Percentiles rank a stretch among this genome's conserved stretches.
Conservation (phyloP, 2,113 vertebrate species). For the Alouatta palliata region DNA sequence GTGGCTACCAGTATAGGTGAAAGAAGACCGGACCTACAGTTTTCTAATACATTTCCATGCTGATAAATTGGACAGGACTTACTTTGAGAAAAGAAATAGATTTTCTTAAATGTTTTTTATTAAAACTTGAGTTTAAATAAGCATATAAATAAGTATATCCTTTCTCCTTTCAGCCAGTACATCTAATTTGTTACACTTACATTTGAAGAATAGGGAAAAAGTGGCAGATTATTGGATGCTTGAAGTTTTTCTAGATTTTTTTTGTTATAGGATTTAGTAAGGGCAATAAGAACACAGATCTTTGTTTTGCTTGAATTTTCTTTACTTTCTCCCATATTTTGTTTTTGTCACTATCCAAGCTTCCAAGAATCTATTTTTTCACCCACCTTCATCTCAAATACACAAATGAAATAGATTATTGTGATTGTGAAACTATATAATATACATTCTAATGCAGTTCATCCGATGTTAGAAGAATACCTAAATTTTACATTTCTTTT, state of each 20-base stretch:
- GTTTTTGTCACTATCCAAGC: not conserved
- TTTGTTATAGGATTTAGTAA: not conserved
- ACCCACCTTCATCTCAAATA: not conserved
- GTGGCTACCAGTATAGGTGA: no score
- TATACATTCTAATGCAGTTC: not conserved
- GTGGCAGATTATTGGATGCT: not conserved
- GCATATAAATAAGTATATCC: not conserved
- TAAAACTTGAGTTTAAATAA: not conserved
- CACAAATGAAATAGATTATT: not conserved
- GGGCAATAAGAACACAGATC: not conserved
- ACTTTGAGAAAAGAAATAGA: not conserved
- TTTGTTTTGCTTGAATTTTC: conserved; percentile 1
- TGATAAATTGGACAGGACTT: not conserved
- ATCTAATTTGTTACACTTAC: not conserved
- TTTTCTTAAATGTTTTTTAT: conserved; percentile 23
- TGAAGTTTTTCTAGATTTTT: not conserved
- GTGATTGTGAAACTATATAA: not conserved
- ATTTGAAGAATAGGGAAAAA: not conserved
- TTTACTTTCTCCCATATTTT: not conserved
- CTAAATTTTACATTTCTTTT: conserved; percentile 12
- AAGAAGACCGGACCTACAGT: not conserved
- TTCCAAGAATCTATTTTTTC: not conserved
- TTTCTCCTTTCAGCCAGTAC: not conserved
- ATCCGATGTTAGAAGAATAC: not conserved
- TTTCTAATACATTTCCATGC: not conserved